A percentile compares a stretch with the other conserved stretches of the same genome.
Evolutionary conservation across 53 echinoderm and acorn worm genomes (phyloP).

Genomic region (Crossaster papposus): DNA sequence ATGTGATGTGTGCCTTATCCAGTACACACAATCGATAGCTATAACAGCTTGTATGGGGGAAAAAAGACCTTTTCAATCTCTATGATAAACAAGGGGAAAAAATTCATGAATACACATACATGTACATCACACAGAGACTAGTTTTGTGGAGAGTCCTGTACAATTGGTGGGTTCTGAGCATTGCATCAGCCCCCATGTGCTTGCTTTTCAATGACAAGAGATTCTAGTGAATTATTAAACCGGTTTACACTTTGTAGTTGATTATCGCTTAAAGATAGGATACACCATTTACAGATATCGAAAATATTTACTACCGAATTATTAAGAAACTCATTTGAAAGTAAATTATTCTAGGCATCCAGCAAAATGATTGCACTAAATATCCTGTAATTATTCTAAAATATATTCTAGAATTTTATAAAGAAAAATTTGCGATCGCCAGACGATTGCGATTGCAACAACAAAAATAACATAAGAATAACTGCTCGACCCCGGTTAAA

Average conservation of each 20-base stretch:
- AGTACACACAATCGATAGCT: background rate
- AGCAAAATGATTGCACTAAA: no score
- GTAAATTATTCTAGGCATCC: no score
- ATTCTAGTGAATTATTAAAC: background rate
- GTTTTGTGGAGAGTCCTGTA: background rate
- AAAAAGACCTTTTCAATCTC: background rate
- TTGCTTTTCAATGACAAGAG: background rate
- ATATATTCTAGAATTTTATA: no score
- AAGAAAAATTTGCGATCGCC: no score
- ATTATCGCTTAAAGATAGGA: background rate
- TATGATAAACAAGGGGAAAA: background rate
- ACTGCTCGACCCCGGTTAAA: no score
- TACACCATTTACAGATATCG: background rate
- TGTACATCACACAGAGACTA: no score
- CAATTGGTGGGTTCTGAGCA: background rate
- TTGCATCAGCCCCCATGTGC: background rate
- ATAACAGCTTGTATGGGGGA: background rate
- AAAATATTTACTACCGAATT: no score
- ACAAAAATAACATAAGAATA: no score
- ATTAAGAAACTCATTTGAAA: no score
- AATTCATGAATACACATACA: no score
- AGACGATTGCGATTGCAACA: no score
- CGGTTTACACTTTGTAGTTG: background rate
- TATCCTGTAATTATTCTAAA: no score
- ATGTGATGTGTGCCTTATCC: background rate